Evolutionary conservation across 2,113 vertebrate genomes (phyloP).

Genomic region (Gallinago paraguaiae): DNA sequence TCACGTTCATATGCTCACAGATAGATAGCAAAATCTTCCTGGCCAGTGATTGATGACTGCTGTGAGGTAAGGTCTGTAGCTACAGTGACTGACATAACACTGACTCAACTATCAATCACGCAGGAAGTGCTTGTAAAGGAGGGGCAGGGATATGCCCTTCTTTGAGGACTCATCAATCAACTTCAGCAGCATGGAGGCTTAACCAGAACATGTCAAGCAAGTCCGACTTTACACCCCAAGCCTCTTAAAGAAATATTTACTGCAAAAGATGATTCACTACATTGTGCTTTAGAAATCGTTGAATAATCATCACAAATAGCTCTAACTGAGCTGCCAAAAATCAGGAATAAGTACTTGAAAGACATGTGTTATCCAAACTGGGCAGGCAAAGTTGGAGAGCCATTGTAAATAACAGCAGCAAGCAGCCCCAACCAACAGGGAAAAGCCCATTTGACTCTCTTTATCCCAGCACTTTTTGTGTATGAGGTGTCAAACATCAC

Average conservation of each 20-base stretch:
- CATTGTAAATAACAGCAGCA: background rate
- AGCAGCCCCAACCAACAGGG: background rate
- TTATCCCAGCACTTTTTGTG: background rate
- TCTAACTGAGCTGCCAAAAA: background rate
- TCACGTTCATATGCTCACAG: background rate
- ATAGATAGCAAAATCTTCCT: background rate
- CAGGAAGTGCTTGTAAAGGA: background rate
- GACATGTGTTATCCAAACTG: background rate
- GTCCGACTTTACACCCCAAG: background rate
- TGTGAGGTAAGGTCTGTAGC: background rate
- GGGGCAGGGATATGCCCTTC: background rate
- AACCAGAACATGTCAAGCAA: background rate
- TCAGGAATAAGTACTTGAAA: background rate
- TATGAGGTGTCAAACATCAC: background rate
- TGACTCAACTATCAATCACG: background rate
- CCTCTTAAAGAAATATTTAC: conserved; percentile 4
- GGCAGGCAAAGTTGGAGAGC: background rate
- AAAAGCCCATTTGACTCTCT: background rate
- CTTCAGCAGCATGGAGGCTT: background rate
- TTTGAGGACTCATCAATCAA: conserved; percentile 18
- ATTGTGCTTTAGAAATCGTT: background rate
- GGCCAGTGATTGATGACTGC: background rate
- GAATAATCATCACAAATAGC: background rate
- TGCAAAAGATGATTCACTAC: background rate
- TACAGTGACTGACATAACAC: background rate